Percentiles rank a stretch among this genome's conserved stretches.
Conservation (phyloP, 1,140 invertebrate genomes). For the Cepaea nemoralis region DNA sequence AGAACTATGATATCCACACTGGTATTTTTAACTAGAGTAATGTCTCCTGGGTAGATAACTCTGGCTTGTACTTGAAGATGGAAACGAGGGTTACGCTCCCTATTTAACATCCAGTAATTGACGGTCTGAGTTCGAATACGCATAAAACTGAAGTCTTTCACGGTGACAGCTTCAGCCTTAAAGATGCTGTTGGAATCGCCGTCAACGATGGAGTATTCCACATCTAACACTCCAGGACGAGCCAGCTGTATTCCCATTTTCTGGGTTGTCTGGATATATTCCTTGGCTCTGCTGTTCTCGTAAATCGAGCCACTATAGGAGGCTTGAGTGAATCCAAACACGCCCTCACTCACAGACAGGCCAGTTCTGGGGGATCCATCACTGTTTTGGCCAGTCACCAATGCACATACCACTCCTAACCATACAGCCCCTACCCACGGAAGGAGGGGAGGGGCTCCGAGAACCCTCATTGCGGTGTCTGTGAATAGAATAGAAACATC, state of each 20-base stretch:
- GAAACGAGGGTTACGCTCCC: slow-evolving; percentile 89
- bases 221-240: slow-evolving; percentile 75
- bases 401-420: background rate
- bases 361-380: background rate
- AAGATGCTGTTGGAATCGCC: slow-evolving; percentile 92
- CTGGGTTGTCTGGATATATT: slow-evolving; percentile 78
- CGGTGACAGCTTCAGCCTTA: slow-evolving; percentile 86
- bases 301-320: slow-evolving; percentile 91
- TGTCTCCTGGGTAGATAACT: slow-evolving; percentile 72
- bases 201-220: slow-evolving; percentile 78
- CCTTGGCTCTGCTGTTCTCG: slow-evolving; percentile 91
- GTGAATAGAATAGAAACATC: slow-evolving; percentile 14
- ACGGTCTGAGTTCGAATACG: slow-evolving; percentile 87
- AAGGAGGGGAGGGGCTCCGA: slow-evolving; percentile 33
- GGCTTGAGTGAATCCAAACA: slow-evolving; percentile 78
- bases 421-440: slow-evolving; percentile 33
- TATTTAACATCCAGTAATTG: slow-evolving; percentile 87
- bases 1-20: slow-evolving; percentile 84
- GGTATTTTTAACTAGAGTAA: slow-evolving; percentile 79
- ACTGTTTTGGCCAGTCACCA: slow-evolving; percentile 18
- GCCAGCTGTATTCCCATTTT: slow-evolving; percentile 79
- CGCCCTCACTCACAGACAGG: background rate
- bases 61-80: slow-evolving; percentile 85
- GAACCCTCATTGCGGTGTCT: slow-evolving; percentile 34
- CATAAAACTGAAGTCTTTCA: slow-evolving; percentile 95